Percentiles rank a stretch among this genome's conserved stretches.
Evolutionary conservation across 2,888 invertebrate species (phyloP).

Genomic region (Tachina lurida): DNA sequence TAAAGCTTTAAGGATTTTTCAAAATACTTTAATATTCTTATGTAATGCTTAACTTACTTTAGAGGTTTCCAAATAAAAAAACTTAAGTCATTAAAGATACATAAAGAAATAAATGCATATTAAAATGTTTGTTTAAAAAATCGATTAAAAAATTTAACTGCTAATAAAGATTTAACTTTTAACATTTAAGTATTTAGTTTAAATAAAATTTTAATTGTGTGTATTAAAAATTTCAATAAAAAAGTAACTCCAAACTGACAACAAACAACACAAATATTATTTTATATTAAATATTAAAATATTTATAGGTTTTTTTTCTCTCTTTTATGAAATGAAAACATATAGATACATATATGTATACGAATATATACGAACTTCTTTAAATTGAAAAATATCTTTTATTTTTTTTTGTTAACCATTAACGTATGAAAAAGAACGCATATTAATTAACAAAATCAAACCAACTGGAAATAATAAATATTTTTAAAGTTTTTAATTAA

Average conservation of each 20-base stretch:
- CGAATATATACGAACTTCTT: slow-evolving; percentile 35
- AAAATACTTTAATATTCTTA: too few species aligned
- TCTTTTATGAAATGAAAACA: not conserved
- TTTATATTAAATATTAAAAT: slow-evolving; percentile 59
- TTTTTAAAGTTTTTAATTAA: slow-evolving; percentile 12
- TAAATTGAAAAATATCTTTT: not conserved
- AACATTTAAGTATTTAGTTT: slow-evolving; percentile 4
- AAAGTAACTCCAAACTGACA: slow-evolving; percentile 74
- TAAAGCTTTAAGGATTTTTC: too few species aligned
- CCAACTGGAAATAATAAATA: slow-evolving; percentile 39
- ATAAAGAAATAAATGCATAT: not conserved
- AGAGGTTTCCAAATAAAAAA: too few species aligned
- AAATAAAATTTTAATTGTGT: slow-evolving; percentile 2
- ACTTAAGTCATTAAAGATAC: not conserved
- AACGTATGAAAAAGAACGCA: slow-evolving; percentile 10
- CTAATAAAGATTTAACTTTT: not conserved
- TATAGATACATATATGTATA: slow-evolving; percentile 20
- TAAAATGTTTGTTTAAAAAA: not conserved
- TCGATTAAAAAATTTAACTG: not conserved
- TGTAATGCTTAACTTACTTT: too few species aligned
- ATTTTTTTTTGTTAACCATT: slow-evolving; percentile 2
- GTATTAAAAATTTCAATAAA: slow-evolving; percentile 39
- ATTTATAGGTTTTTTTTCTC: slow-evolving; percentile 16
- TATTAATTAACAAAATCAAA: slow-evolving; percentile 57
- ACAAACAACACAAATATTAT: slow-evolving; percentile 73